These are phyloP conservation scores for Leptodactylus fuscus DNA, from an alignment of 2,113 vertebrate species.

Conservation along the genomic window DNA sequence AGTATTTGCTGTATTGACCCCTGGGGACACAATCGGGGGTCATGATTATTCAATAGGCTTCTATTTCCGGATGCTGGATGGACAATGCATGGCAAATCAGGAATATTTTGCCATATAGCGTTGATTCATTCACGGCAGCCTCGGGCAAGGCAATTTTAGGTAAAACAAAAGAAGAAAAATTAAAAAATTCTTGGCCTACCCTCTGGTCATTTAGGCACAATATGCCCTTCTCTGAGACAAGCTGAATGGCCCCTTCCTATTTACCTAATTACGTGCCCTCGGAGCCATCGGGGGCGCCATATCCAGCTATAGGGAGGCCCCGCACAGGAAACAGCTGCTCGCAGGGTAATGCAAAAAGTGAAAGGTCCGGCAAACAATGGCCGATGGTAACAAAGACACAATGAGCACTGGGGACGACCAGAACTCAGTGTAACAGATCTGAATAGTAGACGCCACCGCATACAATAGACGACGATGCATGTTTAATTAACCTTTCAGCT, in stretches of 20 bases:
- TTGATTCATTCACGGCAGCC: not conserved
- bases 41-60: not conserved
- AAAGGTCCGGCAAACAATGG: slow-evolving; percentile 17
- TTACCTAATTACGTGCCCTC: slow-evolving; percentile 4
- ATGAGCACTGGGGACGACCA: too few relatives aligned
- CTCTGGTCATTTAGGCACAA: not conserved
- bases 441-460: not conserved
- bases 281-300: not conserved
- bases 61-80: not conserved
- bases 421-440: not conserved
- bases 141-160: not conserved
- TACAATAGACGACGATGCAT: not conserved
- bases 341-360: not conserved
- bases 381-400: slow-evolving; percentile 18
- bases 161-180: not conserved
- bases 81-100: not conserved
- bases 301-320: not conserved
- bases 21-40: not conserved
- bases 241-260: not conserved
- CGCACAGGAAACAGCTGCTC: not conserved
- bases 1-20: not conserved
- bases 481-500: slow-evolving; percentile 45
- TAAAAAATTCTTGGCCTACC: slow-evolving; percentile 3
- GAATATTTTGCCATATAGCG: not conserved
- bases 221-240: not conserved